phyloP scores from a whole-genome alignment of 2,888 invertebrate species.

The Unio pictorum region DNA sequence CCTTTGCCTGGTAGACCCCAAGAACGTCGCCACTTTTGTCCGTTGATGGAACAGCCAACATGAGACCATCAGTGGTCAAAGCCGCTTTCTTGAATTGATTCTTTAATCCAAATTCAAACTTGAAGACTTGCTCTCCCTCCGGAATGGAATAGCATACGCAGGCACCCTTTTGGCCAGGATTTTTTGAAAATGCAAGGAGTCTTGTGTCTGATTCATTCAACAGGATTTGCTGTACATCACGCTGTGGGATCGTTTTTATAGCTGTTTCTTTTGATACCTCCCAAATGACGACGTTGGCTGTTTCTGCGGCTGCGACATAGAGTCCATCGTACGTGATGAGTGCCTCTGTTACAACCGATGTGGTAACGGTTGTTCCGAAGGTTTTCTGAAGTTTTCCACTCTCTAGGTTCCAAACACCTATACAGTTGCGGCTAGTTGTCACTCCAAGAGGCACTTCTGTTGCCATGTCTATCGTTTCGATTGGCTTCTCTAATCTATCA shows the following conservation, averaged over 20 bases:
- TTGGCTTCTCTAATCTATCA: conserved; percentile 93
- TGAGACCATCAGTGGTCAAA: conserved; percentile 84
- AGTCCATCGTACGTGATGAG: conserved; percentile 88
- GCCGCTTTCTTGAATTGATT: conserved; percentile 82
- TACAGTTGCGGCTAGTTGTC: conserved; percentile 93
- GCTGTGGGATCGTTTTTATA: conserved; percentile 87
- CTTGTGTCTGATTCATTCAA: conserved; percentile 83
- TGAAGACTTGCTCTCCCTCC: conserved; percentile 85
- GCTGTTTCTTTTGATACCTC: conserved; percentile 83
- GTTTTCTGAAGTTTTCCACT: conserved; percentile 88
- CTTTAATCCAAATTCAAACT: conserved; percentile 86
- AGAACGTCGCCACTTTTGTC: conserved; percentile 91
- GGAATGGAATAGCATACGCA: conserved; percentile 67
- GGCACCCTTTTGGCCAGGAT: conserved; percentile 40
- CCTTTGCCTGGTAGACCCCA: conserved; percentile 86
- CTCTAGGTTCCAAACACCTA: conserved; percentile 94
- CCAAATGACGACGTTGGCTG: conserved; percentile 93
- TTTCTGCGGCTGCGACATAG: conserved; percentile 90
- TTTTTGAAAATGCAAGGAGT: conserved; percentile 81
- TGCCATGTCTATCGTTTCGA: conserved; percentile 83
- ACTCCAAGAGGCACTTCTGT: conserved; percentile 86
- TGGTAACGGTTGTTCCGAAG: conserved; percentile 90
- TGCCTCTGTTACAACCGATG: conserved; percentile 95
- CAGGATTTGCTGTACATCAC: conserved; percentile 82
- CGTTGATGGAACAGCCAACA: conserved; percentile 78